phyloP scores from a whole-genome alignment of 2,888 invertebrate genomes.

The Bimastos eiseni region DNA sequence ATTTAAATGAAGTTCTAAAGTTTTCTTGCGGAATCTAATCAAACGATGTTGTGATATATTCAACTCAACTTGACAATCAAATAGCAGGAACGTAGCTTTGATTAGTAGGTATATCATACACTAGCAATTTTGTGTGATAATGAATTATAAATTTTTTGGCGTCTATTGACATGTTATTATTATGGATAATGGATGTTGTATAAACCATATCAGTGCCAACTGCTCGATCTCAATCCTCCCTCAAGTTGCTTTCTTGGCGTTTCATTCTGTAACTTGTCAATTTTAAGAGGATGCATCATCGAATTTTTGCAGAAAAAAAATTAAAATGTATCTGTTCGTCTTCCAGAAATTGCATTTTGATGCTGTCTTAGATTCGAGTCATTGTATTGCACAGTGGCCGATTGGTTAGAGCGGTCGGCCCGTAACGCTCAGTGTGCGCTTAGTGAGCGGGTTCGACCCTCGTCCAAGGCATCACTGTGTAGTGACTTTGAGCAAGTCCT shows the following conservation, averaged over 20 bases:
- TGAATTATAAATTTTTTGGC: not conserved
- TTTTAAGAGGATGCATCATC: not conserved
- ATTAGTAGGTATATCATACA: not conserved
- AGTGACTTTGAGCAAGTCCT: too few species aligned
- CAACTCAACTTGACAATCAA: not conserved
- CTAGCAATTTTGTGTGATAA: not conserved
- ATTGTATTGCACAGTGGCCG: too few species aligned
- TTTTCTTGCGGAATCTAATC: not conserved
- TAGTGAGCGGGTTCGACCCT: too few species aligned
- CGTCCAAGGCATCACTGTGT: too few species aligned
- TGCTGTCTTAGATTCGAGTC: not conserved
- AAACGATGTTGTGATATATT: not conserved
- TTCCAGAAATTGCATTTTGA: not conserved
- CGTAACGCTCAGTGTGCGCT: too few species aligned
- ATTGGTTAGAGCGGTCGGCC: too few species aligned
- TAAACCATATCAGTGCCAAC: not conserved
- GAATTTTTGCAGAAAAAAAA: not conserved
- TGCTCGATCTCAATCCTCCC: not conserved
- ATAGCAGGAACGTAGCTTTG: not conserved
- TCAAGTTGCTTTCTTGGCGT: not conserved
- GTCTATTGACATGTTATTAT: not conserved
- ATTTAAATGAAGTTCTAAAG: not conserved
- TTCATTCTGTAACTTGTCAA: not conserved
- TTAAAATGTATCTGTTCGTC: too few species aligned
- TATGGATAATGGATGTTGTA: too few species aligned